A percentile compares a stretch with the other conserved stretches of the same genome.
Evolutionary conservation across 2,888 invertebrate genomes (phyloP).

Genomic region (Apantesis nais): DNA sequence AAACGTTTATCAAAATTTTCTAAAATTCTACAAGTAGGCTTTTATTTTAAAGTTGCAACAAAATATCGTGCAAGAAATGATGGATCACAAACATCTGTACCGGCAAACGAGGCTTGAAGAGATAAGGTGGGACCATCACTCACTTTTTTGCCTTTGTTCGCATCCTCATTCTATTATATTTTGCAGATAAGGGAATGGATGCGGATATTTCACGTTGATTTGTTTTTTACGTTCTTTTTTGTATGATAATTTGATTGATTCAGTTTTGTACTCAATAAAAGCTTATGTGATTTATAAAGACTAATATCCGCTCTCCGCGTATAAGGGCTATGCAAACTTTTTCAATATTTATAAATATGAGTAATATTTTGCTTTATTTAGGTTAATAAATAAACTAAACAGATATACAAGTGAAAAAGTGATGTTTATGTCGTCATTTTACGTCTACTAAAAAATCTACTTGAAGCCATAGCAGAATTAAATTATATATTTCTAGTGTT

Average conservation of each 20-base stretch:
- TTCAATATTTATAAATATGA: neutral
- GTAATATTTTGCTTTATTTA: neutral
- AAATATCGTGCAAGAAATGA: conserved; percentile 52
- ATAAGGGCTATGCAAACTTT: neutral
- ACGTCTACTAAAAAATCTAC: neutral
- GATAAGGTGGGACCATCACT: conserved; percentile 69
- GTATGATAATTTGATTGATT: conserved; percentile 30
- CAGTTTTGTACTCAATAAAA: neutral
- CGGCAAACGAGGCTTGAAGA: conserved; percentile 67
- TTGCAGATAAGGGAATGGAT: conserved; percentile 36
- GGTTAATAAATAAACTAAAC: neutral
- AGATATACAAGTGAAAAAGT: neutral
- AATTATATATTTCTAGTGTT: neutral
- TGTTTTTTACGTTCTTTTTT: conserved; percentile 30
- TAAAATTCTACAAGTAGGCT: neutral
- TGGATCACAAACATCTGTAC: conserved; percentile 69
- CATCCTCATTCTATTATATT: conserved; percentile 44
- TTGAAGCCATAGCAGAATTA: too few relatives aligned
- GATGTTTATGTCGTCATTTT: neutral
- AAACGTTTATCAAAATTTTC: conserved; percentile 13
- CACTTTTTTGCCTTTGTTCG: conserved; percentile 56
- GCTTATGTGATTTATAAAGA: conserved; percentile 6
- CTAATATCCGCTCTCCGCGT: neutral
- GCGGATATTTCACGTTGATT: conserved; percentile 37
- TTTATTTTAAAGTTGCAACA: conserved; percentile 44